Conservation (phyloP, 1,140 invertebrate genomes). For the Leptopilina clavipes region DNA sequence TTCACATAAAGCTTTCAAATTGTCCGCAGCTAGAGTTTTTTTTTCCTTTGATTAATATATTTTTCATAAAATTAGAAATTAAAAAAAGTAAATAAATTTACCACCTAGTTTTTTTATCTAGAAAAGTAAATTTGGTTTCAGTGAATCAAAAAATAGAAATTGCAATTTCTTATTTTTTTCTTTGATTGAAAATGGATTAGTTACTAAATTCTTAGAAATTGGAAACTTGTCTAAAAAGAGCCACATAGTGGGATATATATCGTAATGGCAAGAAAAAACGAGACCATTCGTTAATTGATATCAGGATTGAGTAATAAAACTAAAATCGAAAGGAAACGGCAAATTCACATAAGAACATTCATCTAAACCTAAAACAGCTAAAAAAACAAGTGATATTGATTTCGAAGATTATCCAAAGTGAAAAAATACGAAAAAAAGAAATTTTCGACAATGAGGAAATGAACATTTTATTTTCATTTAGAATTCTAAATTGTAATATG, state of each 20-base stretch:
- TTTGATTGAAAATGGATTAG: neutral
- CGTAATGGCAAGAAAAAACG: slow-evolving; percentile 46
- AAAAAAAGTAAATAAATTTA: no score
- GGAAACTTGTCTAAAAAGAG: neutral
- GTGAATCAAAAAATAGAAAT: no score
- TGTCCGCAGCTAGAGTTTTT: neutral
- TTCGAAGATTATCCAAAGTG: no score
- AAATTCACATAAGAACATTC: no score
- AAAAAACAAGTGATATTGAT: no score
- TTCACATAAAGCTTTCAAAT: neutral
- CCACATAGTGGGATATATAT: neutral
- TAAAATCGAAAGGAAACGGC: slow-evolving; percentile 40
- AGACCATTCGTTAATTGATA: slow-evolving; percentile 54
- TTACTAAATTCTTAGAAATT: neutral
- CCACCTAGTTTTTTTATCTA: neutral
- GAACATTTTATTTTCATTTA: neutral
- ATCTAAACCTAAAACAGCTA: no score
- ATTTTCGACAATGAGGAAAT: neutral
- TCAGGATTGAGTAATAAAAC: slow-evolving; percentile 55
- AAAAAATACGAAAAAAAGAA: no score
- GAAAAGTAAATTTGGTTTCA: no score
- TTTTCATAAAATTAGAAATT: neutral
- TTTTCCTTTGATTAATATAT: no score
- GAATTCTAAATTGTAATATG: neutral
- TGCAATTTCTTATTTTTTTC: neutral